These are phyloP conservation scores for Festucalex cinctus DNA, from an alignment of 2,113 vertebrate genomes.

Conservation along the genomic window DNA sequence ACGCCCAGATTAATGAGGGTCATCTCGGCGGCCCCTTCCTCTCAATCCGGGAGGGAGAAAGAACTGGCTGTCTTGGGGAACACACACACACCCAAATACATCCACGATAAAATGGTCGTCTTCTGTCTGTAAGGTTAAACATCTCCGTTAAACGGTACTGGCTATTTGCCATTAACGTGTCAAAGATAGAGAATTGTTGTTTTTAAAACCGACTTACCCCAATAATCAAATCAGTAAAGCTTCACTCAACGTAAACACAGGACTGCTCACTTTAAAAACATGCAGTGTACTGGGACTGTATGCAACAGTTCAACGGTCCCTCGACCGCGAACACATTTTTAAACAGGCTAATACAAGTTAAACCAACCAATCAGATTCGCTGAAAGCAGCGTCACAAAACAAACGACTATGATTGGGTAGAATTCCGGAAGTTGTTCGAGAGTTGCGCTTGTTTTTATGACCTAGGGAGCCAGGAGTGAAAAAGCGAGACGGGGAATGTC, in stretches of 20 bases:
- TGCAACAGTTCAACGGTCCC: not conserved
- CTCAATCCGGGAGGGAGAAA: not conserved
- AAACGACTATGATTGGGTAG: constrained; percentile 31
- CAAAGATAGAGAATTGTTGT: not conserved
- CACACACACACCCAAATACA: not conserved
- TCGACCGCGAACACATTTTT: constrained; percentile 12
- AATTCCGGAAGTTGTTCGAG: constrained; percentile 8
- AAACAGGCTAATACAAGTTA: constrained; percentile 20
- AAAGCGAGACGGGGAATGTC: not conserved
- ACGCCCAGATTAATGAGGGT: constrained; percentile 31
- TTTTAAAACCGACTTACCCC: not conserved
- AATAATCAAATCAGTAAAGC: not conserved
- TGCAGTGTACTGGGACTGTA: not conserved
- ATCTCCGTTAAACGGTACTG: not conserved
- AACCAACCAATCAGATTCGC: constrained; percentile 47
- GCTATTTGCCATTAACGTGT: not conserved
- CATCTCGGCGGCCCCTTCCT: constrained; percentile 41
- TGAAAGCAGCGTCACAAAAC: not conserved
- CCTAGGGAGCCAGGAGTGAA: too few species aligned
- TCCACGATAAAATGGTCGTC: not conserved
- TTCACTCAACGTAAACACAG: too few species aligned
- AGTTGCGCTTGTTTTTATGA: not conserved
- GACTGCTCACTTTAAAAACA: not conserved
- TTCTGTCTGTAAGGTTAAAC: not conserved
- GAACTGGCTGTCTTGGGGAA: not conserved